Evolutionary conservation across 2,113 vertebrate species (phyloP).

Genomic region (Callaeas wilsoni): DNA sequence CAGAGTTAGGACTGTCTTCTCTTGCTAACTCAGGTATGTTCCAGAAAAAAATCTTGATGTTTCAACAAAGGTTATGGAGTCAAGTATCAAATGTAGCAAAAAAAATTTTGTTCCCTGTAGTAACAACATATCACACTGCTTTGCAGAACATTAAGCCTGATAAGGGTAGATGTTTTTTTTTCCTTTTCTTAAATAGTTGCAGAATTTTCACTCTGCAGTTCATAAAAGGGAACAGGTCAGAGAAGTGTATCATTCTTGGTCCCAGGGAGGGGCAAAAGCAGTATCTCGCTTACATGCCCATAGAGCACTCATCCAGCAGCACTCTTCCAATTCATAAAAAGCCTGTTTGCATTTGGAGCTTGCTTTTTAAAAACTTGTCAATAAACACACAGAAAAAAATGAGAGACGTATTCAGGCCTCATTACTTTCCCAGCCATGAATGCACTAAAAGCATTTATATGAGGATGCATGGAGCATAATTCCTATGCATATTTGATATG

Average conservation of each 20-base stretch:
- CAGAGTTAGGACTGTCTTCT: background rate
- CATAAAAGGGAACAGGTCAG: background rate
- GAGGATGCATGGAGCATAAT: background rate
- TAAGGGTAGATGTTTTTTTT: background rate
- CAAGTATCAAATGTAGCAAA: background rate
- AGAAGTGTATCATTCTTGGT: background rate
- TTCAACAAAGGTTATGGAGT: background rate
- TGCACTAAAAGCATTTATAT: background rate
- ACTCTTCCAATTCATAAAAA: background rate
- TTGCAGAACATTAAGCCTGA: background rate
- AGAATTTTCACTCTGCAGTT: background rate
- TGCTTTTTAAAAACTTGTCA: background rate
- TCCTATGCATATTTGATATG: background rate
- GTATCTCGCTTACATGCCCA: background rate
- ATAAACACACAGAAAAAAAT: background rate
- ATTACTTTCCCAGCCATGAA: background rate
- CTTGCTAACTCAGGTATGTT: background rate
- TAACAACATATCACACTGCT: background rate
- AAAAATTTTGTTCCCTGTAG: background rate
- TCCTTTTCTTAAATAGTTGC: background rate
- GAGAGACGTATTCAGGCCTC: background rate
- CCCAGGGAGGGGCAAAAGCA: background rate
- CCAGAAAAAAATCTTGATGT: background rate
- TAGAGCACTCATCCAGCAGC: background rate
- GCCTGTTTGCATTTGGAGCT: background rate